A percentile compares a stretch with the other conserved stretches of the same genome.
Evolutionary conservation across 2,797 vertebrate species (phyloP).

Genomic region (Melanotaenia pygmaea): DNA sequence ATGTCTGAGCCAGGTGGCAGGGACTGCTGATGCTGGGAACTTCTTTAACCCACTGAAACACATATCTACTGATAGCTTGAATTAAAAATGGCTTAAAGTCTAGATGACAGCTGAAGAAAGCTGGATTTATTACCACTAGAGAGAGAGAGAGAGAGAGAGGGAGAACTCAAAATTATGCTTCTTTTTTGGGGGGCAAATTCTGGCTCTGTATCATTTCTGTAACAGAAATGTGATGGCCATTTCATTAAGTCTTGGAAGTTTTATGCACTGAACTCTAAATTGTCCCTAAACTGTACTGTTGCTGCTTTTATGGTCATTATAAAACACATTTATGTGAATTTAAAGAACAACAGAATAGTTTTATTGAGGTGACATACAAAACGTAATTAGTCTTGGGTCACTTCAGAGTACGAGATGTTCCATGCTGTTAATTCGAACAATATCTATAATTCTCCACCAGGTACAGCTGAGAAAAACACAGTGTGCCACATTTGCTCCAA

Average conservation of each 20-base stretch:
- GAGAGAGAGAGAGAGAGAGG: too few relatives aligned
- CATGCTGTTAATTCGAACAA: too few relatives aligned
- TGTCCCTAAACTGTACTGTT: neutral
- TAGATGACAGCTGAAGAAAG: neutral
- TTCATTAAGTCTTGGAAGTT: neutral
- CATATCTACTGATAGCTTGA: too few relatives aligned
- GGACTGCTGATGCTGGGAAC: too few relatives aligned
- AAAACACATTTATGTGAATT: too few relatives aligned
- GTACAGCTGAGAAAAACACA: conserved; percentile 49
- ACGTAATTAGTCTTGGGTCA: neutral
- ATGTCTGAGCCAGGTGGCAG: too few relatives aligned
- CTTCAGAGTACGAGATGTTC: too few relatives aligned
- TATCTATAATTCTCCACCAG: conserved; percentile 43
- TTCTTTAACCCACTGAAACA: too few relatives aligned
- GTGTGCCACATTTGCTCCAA: conserved; percentile 57
- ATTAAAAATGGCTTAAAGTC: neutral
- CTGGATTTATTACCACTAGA: too few relatives aligned
- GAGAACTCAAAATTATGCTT: too few relatives aligned
- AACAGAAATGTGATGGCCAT: neutral
- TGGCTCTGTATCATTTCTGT: neutral
- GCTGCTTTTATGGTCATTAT: neutral
- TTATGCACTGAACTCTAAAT: too few relatives aligned
- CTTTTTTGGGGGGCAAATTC: too few relatives aligned
- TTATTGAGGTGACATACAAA: neutral
- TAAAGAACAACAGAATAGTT: neutral